Base-by-base conservation (phyloP, 2,888 invertebrate genomes). In the Trichogramma dendrolimi region DNA sequence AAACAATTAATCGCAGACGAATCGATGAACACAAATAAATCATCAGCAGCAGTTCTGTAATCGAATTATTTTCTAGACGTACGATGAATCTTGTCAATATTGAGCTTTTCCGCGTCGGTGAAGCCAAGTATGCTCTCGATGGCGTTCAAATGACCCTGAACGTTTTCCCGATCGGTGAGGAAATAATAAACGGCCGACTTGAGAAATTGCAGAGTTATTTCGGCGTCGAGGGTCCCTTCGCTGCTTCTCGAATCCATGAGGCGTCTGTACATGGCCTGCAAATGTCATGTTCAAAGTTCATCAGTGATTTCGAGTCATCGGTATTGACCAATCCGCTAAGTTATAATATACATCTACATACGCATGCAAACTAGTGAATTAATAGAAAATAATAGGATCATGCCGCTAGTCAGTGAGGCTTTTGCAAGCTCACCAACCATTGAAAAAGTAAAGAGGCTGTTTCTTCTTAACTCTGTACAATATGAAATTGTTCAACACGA, bases 171-270 rank as follows among this genome's bases (percentile, higher is more conserved):
- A 76, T 94, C 94, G 4, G 94, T 91, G 62, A 95, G 83, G 80
- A 94, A 95, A 79, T 95, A 94, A 79, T 93, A 95, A 73, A 95
- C 87, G 58, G 95, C 94, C 65, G 94, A 94, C 81, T 94, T 94
- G 67, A 95, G 85, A 81, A 95, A 95, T 80, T 93, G 92, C 73
- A 95, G 82, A 27, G 93, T 94, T 68, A 94, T 89, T 80, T 93
- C 92, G n/a, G 94, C 92, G 81, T 94, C 94, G 61, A 91, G 87
- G 70, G 84, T 85, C 69, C 85, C 85, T 78, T 87, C 88, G 76
- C 81, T 86, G 75, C 85, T 87, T 79, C 88, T 89, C 68, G 90
- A 87, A 79, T 91, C 90, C 79, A 91, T 84, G 74, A 92, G 84
- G 76, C 90, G 89, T 73, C 90, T 87, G 79, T 92, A 92, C 88